These are phyloP conservation scores for Bombyx huttoni DNA, from an alignment of 2,888 invertebrate species.

Conservation along the genomic window DNA sequence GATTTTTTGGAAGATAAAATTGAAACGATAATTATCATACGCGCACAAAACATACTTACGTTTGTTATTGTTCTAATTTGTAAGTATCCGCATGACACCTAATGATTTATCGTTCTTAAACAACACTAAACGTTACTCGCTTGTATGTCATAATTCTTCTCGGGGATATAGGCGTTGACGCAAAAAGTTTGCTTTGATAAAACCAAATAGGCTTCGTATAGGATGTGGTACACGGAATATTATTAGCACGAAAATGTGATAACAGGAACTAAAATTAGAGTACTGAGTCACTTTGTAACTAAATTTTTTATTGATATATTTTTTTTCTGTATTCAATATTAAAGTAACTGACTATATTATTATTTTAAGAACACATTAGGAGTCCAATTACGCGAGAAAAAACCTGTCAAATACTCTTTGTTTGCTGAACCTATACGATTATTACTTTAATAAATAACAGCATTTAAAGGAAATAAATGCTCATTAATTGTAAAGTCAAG, in stretches of 20 bases:
- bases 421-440: neutral
- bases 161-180: neutral
- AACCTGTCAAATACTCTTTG: neutral
- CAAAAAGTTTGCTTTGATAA: neutral
- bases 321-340: neutral
- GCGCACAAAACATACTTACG: neutral
- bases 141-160: neutral
- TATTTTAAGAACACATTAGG: neutral
- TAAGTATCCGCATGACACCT: neutral
- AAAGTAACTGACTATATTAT: neutral
- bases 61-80: neutral
- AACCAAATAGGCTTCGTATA: neutral
- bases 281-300: neutral
- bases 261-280: constrained; percentile 11
- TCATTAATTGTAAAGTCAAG: no score
- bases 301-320: neutral
- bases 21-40: neutral
- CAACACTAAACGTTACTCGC: neutral
- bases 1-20: neutral
- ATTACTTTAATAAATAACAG: no score
- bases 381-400: neutral
- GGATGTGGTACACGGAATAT: constrained; percentile 3
- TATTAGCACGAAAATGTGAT: neutral
- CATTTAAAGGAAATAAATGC: no score
- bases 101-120: neutral